Percentiles rank a stretch among this genome's conserved stretches.
Evolutionary conservation across 2,113 vertebrate genomes (phyloP).

Genomic region (Tricholaema leucomelas): DNA sequence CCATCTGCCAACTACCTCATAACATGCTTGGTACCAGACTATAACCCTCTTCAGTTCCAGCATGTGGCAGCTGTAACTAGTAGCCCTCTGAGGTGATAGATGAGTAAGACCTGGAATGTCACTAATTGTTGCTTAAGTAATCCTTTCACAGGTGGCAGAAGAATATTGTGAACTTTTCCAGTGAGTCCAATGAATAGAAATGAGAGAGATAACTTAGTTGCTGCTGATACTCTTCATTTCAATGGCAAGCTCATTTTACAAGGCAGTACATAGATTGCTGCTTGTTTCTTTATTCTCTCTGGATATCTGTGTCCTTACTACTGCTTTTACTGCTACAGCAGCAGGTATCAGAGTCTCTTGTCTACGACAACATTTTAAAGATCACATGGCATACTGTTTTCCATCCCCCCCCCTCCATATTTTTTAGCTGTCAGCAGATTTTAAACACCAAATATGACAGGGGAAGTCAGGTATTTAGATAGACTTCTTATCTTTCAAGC

Average conservation of each 20-base stretch:
- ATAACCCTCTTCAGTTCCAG: not conserved
- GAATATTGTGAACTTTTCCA: not conserved
- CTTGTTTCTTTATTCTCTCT: not conserved
- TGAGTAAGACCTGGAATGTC: not conserved
- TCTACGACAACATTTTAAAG: not conserved
- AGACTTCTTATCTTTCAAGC: not conserved
- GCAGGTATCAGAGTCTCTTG: not conserved
- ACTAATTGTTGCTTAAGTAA: not conserved
- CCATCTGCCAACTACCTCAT: too few species aligned
- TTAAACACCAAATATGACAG: not conserved
- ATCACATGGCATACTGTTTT: not conserved
- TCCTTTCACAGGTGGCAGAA: not conserved
- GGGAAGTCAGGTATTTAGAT: not conserved
- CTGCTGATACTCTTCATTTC: not conserved
- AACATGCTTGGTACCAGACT: rapidly evolving
- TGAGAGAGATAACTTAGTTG: not conserved
- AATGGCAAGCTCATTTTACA: not conserved
- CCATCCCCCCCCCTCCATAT: rapidly evolving
- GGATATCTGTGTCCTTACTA: not conserved
- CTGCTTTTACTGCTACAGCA: not conserved
- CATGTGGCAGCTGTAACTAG: not conserved
- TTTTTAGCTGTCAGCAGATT: slow-evolving; percentile 13
- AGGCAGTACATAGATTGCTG: not conserved
- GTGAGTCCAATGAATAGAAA: not conserved
- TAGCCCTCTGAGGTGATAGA: not conserved